phyloP scores from a whole-genome alignment of 2,888 invertebrate genomes.

The Coleophora deauratella region DNA sequence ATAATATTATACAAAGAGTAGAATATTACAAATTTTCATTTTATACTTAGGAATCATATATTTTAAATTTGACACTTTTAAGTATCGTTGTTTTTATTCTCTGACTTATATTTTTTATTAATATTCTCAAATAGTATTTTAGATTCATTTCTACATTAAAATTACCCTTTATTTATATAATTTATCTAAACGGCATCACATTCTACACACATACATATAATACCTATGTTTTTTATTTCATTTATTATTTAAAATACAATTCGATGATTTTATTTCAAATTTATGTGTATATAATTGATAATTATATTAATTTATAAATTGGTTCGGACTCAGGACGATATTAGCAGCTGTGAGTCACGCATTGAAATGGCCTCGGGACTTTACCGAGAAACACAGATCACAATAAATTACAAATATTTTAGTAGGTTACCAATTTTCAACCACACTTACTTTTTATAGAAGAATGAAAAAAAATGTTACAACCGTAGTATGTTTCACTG shows the following conservation, averaged over 20 bases:
- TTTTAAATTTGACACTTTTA: background rate
- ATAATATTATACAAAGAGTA: constrained; percentile 15
- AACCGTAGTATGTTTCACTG: too few relatives aligned
- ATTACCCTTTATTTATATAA: constrained; percentile 8
- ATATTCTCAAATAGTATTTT: background rate
- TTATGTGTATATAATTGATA: background rate
- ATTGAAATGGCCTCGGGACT: constrained; percentile 32
- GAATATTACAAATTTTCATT: background rate
- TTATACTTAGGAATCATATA: background rate
- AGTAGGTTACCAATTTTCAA: too few relatives aligned
- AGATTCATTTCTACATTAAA: background rate
- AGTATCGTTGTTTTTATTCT: background rate
- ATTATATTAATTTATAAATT: constrained; percentile 27
- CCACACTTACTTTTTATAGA: too few relatives aligned
- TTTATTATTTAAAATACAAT: constrained; percentile 10
- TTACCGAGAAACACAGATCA: too few relatives aligned
- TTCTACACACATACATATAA: constrained; percentile 3
- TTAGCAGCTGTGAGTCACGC: constrained; percentile 26
- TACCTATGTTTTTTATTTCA: background rate
- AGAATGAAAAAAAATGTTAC: too few relatives aligned
- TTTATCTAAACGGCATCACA: constrained; percentile 6
- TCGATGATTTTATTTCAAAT: constrained; percentile 4
- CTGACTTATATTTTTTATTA: background rate
- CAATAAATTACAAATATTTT: too few relatives aligned
- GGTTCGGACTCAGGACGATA: constrained; percentile 21